Percentiles rank a stretch among this genome's conserved stretches.
These are phyloP conservation scores for Hydrocynus forskahlii DNA, from an alignment of 2,797 vertebrate genomes.

Conservation along the genomic window DNA sequence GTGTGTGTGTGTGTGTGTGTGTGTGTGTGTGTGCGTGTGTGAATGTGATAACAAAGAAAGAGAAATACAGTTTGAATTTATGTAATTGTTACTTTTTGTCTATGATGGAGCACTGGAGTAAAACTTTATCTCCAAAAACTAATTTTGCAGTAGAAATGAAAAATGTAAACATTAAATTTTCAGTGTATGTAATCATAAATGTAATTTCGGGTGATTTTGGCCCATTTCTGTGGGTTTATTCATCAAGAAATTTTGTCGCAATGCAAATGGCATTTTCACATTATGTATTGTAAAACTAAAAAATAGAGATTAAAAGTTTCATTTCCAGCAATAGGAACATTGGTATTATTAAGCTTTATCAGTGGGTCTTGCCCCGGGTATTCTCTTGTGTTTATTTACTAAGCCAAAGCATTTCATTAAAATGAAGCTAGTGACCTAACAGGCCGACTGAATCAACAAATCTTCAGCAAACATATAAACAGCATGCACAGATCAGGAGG, in stretches of 20 bases:
- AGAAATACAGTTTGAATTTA: constrained; percentile 41
- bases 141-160: no score
- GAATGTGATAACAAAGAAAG: neutral
- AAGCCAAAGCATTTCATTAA: neutral
- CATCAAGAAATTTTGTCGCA: no score
- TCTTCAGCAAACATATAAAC: constrained; percentile 10
- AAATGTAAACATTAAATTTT: no score
- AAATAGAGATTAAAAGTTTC: no score
- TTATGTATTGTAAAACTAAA: no score
- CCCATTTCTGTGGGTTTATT: no score
- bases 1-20: constrained; percentile 30
- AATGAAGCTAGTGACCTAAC: constrained; percentile 1
- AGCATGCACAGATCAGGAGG: constrained; percentile 7
- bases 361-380: neutral
- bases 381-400: constrained; percentile 49
- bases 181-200: no score
- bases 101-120: no score
- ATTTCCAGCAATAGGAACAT: no score
- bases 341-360: constrained; percentile 8
- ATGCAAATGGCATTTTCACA: no score
- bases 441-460: neutral
- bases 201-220: no score
- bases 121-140: no score
- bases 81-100: constrained; percentile 55
- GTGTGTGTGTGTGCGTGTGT: constrained; percentile 1